A percentile compares a stretch with the other conserved stretches of the same genome.
Conservation (phyloP, 2,888 invertebrate species). For the Rhopalosiphum nymphaeae region DNA sequence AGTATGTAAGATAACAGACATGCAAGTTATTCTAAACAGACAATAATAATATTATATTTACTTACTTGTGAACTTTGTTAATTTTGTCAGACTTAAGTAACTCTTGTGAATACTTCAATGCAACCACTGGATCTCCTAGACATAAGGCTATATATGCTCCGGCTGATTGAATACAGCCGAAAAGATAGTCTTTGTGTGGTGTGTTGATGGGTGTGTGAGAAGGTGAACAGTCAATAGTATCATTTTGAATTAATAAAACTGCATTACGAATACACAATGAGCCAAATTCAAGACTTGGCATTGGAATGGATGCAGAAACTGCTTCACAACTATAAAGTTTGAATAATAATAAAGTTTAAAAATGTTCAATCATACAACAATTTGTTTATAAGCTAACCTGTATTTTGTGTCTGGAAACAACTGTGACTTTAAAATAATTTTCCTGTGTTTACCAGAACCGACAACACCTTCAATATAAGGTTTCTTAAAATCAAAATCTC, state of each 20-base stretch:
- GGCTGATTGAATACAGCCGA: constrained; percentile 79
- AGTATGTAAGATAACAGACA: background rate
- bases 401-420: constrained; percentile 73
- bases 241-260: constrained; percentile 74
- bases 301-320: constrained; percentile 87
- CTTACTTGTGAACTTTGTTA: constrained; percentile 79
- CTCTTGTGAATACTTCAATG: constrained; percentile 82
- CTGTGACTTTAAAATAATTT: constrained; percentile 73
- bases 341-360: constrained; percentile 25
- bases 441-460: constrained; percentile 75
- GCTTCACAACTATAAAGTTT: constrained; percentile 73
- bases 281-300: constrained; percentile 90
- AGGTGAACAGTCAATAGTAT: constrained; percentile 67
- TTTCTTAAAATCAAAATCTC: constrained; percentile 76
- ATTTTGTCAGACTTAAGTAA: constrained; percentile 80
- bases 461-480: constrained; percentile 72
- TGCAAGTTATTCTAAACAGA: background rate
- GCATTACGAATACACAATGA: constrained; percentile 90
- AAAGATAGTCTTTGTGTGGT: constrained; percentile 69
- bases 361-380: background rate
- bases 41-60: background rate
- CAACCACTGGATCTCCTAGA: constrained; percentile 85
- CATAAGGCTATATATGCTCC: constrained; percentile 88
- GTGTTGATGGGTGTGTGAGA: constrained; percentile 63
- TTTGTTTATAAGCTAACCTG: constrained; percentile 69